Percentiles rank a stretch among this genome's conserved stretches.
Conservation (phyloP, 2,797 vertebrate species). For the Stomatorhinus walkeri region DNA sequence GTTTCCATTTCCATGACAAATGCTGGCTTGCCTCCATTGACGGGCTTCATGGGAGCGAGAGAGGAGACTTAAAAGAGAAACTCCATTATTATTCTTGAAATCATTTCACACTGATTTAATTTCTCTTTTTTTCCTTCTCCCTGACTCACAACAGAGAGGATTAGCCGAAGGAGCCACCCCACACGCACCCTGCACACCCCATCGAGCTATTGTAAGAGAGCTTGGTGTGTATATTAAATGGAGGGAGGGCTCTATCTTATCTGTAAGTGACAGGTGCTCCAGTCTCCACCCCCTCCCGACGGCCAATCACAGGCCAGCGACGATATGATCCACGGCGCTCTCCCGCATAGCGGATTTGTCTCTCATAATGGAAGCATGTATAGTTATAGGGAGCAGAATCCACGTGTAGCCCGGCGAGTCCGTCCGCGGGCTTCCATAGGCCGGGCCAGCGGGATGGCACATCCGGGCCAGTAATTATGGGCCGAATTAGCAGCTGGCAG, state of each 20-base stretch:
- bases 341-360: neutral
- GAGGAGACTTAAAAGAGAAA: conserved; percentile 25
- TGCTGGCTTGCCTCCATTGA: conserved; percentile 25
- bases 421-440: neutral
- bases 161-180: conserved; percentile 11
- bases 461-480: neutral
- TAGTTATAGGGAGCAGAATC: neutral
- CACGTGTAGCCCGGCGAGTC: neutral
- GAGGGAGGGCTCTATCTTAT: conserved; percentile 26
- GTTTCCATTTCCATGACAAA: conserved; percentile 35
- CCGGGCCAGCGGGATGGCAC: neutral
- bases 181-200: neutral
- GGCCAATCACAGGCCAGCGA: neutral
- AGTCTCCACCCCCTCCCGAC: neutral
- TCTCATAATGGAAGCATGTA: neutral
- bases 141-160: neutral
- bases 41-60: conserved; percentile 24
- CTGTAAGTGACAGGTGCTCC: conserved; percentile 25
- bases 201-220: neutral
- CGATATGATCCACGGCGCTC: neutral
- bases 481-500: neutral
- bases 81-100: conserved; percentile 32
- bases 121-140: neutral
- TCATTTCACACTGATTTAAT: conserved; percentile 30
- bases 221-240: conserved; percentile 26